phyloP scores from a whole-genome alignment of 2,888 invertebrate genomes.

The Chromoteleia sp. region DNA sequence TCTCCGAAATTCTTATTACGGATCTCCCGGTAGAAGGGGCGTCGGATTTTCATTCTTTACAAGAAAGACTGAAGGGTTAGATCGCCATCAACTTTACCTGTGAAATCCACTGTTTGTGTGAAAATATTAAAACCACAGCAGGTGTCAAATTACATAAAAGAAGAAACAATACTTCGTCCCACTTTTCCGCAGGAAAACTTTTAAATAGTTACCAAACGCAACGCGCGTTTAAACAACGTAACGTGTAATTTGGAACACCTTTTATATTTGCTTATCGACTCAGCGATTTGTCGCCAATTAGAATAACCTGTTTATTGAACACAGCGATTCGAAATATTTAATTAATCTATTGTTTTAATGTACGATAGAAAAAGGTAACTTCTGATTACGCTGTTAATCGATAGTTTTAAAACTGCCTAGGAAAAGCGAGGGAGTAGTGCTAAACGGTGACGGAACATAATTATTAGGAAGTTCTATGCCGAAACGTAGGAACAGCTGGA shows the following conservation, averaged over 20 bases:
- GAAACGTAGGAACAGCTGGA: conserved; percentile 60
- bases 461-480: conserved; percentile 38
- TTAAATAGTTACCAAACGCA: neutral
- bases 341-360: too few species aligned
- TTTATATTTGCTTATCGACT: neutral
- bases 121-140: conserved; percentile 18
- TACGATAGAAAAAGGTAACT: too few species aligned
- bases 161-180: conserved; percentile 1
- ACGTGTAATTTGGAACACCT: too few species aligned
- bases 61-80: conserved; percentile 13
- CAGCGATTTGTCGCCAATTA: too few species aligned
- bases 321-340: too few species aligned
- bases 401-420: conserved; percentile 5
- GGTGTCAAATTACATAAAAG: conserved; percentile 15
- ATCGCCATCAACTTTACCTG: conserved; percentile 1
- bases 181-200: neutral
- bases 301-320: too few species aligned
- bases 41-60: neutral
- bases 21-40: neutral
- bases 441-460: conserved; percentile 18
- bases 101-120: conserved; percentile 14
- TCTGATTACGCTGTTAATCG: too few species aligned
- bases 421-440: conserved; percentile 34
- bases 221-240: too few species aligned
- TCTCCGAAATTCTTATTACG: neutral